These are phyloP conservation scores for Allacma fusca DNA, from an alignment of 2,888 invertebrate species.

Conservation along the genomic window DNA sequence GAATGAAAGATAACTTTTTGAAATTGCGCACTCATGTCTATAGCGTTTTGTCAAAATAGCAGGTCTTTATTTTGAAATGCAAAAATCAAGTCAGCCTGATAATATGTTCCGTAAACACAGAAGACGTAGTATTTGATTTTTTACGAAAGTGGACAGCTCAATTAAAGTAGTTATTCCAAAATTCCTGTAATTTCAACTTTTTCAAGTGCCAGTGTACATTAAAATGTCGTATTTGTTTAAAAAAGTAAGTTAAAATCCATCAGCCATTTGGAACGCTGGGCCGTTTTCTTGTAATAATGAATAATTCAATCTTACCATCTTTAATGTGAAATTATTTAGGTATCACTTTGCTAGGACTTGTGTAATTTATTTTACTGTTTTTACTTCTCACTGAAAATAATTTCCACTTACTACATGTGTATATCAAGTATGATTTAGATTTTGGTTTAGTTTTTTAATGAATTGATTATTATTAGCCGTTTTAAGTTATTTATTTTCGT, in stretches of 20 bases:
- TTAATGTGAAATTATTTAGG: not conserved
- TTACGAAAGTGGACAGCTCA: not conserved
- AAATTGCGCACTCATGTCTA: too few relatives aligned
- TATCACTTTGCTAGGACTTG: not conserved
- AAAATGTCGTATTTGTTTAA: not conserved
- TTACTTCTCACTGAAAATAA: not conserved
- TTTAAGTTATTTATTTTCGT: slow-evolving; percentile 22
- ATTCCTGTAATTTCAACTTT: slow-evolving; percentile 9
- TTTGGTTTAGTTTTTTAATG: not conserved
- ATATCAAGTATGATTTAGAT: slow-evolving; percentile 1
- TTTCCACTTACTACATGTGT: not conserved
- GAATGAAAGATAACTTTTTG: too few relatives aligned
- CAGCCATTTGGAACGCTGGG: not conserved
- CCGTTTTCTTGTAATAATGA: slow-evolving; percentile 6
- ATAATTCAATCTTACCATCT: not conserved
- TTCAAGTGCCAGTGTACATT: slow-evolving; percentile 4
- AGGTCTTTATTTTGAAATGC: too few relatives aligned
- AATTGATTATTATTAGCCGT: not conserved
- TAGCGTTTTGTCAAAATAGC: too few relatives aligned
- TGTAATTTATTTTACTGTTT: not conserved
- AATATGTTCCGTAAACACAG: too few relatives aligned
- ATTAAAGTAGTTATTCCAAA: not conserved
- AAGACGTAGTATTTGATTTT: not conserved
- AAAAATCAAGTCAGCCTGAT: too few relatives aligned
- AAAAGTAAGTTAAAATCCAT: not conserved